Conservation (phyloP, 2,888 invertebrate species). For the Agonopterix alstromeriana region DNA sequence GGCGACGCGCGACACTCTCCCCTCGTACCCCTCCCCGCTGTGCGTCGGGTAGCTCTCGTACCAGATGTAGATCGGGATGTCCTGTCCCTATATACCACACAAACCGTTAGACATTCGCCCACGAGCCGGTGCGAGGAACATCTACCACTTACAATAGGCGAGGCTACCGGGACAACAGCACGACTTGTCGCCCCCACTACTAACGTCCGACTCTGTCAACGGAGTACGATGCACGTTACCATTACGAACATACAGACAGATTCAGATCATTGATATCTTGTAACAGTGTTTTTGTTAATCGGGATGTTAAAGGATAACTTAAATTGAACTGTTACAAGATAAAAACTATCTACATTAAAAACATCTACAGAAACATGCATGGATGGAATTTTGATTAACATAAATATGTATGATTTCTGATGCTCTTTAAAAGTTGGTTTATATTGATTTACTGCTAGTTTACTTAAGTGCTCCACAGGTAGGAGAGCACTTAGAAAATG, state of each 20-base stretch:
- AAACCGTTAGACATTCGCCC: slow-evolving; percentile 3
- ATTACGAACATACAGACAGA: slow-evolving; percentile 10
- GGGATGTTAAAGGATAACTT: not conserved
- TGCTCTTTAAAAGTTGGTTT: not conserved
- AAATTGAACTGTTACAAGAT: slow-evolving; percentile 20
- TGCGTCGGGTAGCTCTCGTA: slow-evolving; percentile 98
- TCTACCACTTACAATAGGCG: slow-evolving; percentile 1
- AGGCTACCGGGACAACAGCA: not conserved
- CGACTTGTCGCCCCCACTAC: slow-evolving; percentile 4
- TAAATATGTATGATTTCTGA: not conserved
- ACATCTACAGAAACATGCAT: slow-evolving; percentile 25
- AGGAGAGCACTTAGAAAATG: not conserved
- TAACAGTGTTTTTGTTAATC: slow-evolving; percentile 14
- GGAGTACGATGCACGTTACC: slow-evolving; percentile 1
- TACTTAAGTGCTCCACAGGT: not conserved
- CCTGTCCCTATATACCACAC: slow-evolving; percentile 84
- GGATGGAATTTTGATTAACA: slow-evolving; percentile 11
- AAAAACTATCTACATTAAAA: slow-evolving; percentile 19
- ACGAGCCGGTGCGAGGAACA: slow-evolving; percentile 6
- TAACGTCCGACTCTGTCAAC: slow-evolving; percentile 6
- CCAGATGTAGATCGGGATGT: slow-evolving; percentile 98
- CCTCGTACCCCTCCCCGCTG: slow-evolving; percentile 96
- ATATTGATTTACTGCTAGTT: not conserved
- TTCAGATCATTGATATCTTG: slow-evolving; percentile 20
- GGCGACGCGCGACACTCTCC: slow-evolving; percentile 91